Evolutionary conservation across 2,113 vertebrate species (phyloP), one percentile per base, ranked within the genome.

Genomic region (Strigops habroptila): DNA sequence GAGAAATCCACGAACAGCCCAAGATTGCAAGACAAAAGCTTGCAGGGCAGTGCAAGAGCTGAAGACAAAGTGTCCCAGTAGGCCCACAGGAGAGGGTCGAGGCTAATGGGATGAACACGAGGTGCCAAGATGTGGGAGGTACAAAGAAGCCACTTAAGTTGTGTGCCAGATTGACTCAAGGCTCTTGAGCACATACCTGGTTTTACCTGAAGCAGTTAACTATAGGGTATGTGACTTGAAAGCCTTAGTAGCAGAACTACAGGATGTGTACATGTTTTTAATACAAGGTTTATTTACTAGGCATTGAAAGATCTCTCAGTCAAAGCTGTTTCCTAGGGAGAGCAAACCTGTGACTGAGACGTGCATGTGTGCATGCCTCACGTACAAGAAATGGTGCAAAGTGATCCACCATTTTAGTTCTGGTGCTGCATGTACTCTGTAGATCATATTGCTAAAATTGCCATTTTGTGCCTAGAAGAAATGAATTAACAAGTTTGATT

Each of bases 401-500:
- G 27, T 12, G 37, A 85, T 31, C n/a, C 28, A 67, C 37, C 53
- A 49, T 62, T 93, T 88, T 44, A 69, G 30, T 82, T 76, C 85
- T 73, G 43, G 35, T 51, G 51, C n/a, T 43, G 21, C 28, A 46
- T 6, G 33, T 33, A 6, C 52, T 57, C 12, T 15, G 22, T 46
- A 85, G 48, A 75, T 69, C 4, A 48, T 65, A 90, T 80, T 73
- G 39, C 70, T 52, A 64, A 64, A 73, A 90, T 69, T 44, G 27
- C 39, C 83, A 30, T 76, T 93, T 82, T 82, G 12, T 88, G 67
- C 33, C 59, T 76, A 44, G 62, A 76, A 82, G 44, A 91, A 94
- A 90, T 65, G 24, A 82, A 82, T 90, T 93, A 82, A 82, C 21
- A 73, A 55, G 82, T 82, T 31, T 90, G 85, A 87, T 87, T 85